Percentiles rank a stretch among this genome's conserved stretches.
These are phyloP conservation scores for Zapus hudsonius DNA, from an alignment of 2,113 vertebrate species.

Conservation along the genomic window DNA sequence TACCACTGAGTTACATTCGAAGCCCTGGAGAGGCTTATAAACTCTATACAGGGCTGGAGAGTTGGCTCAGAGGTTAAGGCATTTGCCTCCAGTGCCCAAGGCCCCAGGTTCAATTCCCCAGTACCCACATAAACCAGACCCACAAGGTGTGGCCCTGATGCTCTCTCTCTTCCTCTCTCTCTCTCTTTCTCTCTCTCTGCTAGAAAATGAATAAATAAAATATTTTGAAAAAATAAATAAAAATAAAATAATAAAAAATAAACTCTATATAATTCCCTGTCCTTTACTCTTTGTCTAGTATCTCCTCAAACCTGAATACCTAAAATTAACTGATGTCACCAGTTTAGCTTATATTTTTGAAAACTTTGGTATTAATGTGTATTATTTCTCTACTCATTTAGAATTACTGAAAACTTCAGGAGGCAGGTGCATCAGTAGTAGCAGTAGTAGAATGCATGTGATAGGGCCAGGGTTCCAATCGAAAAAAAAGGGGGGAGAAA, in stretches of 20 bases:
- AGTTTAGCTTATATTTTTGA: not conserved
- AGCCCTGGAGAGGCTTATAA: not conserved
- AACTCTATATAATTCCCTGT: not conserved
- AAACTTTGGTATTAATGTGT: constrained; percentile 4
- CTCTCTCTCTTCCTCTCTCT: no score
- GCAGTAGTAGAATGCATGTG: not conserved
- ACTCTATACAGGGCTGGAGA: no score
- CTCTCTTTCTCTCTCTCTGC: no score
- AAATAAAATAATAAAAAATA: no score
- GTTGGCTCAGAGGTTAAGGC: no score
- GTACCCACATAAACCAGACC: no score
- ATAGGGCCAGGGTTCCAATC: not conserved
- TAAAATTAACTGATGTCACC: constrained; percentile 36
- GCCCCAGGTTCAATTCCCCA: no score
- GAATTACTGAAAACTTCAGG: constrained; percentile 1
- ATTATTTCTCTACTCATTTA: not conserved
- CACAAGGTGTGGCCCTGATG: no score
- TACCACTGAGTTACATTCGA: not conserved
- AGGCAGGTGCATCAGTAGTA: not conserved
- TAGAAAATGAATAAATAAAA: no score
- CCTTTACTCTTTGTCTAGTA: not conserved
- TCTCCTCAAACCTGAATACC: not conserved
- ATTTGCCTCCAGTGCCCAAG: no score
- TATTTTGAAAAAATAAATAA: no score
- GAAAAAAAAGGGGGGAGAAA: no score